phyloP scores from a whole-genome alignment of 2,888 invertebrate genomes.

The Tricholauxania praeusta region DNA sequence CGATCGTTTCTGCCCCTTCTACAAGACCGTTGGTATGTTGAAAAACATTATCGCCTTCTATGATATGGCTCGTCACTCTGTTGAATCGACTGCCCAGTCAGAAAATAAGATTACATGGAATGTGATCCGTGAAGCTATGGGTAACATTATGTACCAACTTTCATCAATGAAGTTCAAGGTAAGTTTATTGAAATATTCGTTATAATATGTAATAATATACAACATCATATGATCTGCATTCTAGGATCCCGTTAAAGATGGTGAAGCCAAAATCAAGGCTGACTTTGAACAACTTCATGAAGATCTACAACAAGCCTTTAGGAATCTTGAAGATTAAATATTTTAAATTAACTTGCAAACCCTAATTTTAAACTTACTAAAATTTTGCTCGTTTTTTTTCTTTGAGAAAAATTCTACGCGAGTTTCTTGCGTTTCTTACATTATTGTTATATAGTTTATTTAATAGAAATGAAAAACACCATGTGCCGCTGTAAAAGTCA shows the following conservation, averaged over 20 bases:
- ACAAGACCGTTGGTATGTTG: constrained; percentile 99
- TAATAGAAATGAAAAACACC: constrained; percentile 30
- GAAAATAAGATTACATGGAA: constrained; percentile 99
- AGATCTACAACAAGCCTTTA: constrained; percentile 96
- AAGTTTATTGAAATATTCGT: constrained; percentile 42
- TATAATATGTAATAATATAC: neutral
- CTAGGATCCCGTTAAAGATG: constrained; percentile 97
- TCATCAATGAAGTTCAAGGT: constrained; percentile 99
- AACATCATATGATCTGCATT: constrained; percentile 46
- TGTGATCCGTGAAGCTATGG: constrained; percentile 97
- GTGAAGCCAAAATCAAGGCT: constrained; percentile 95
- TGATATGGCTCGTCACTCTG: constrained; percentile 97
- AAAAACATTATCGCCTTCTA: constrained; percentile 98
- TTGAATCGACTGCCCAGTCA: constrained; percentile 97
- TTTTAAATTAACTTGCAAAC: constrained; percentile 16
- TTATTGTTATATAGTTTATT: constrained; percentile 43
- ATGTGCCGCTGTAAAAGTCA: constrained; percentile 34
- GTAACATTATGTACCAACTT: constrained; percentile 94
- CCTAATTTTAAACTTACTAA: constrained; percentile 40
- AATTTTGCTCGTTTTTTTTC: constrained; percentile 11
- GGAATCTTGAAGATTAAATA: constrained; percentile 95
- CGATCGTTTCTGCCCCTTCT: constrained; percentile 99
- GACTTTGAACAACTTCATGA: constrained; percentile 98
- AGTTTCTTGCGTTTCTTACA: constrained; percentile 11
- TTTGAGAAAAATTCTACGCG: neutral